Evolutionary conservation across 2,797 vertebrate species (phyloP).

Genomic region (Enteromius treurensis): DNA sequence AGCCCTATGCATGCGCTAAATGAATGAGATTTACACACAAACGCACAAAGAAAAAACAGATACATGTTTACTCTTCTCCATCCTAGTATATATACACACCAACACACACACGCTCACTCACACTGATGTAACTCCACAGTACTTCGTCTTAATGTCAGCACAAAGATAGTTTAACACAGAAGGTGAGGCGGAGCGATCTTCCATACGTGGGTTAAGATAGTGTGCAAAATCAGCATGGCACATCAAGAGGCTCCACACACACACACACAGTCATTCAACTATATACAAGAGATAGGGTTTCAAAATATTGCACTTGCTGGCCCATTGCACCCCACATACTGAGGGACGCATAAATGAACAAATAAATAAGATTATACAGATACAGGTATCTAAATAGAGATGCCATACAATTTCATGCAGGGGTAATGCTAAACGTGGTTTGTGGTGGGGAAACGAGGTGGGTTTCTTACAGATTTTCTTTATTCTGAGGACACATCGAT

Average conservation of each 20-base stretch:
- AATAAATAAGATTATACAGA: slow-evolving; percentile 56
- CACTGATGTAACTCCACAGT: slow-evolving; percentile 5
- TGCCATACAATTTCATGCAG: slow-evolving; percentile 59
- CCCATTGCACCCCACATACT: slow-evolving; percentile 61
- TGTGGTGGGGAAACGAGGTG: slow-evolving; percentile 2
- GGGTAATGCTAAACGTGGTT: slow-evolving; percentile 43
- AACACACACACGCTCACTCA: slow-evolving; percentile 2
- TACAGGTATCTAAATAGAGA: slow-evolving; percentile 56
- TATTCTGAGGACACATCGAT: slow-evolving; percentile 27
- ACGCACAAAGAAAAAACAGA: slow-evolving; percentile 25
- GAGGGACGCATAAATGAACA: slow-evolving; percentile 60
- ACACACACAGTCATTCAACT: slow-evolving; percentile 42
- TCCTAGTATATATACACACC: slow-evolving; percentile 22
- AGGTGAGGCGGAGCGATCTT: not conserved
- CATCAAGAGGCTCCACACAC: slow-evolving; percentile 29
- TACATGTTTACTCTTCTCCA: slow-evolving; percentile 25
- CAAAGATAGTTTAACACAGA: slow-evolving; percentile 9
- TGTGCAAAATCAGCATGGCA: slow-evolving; percentile 49
- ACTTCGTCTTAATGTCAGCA: slow-evolving; percentile 35
- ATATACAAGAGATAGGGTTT: slow-evolving; percentile 63
- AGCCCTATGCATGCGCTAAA: slow-evolving; percentile 40
- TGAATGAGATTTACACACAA: slow-evolving; percentile 3
- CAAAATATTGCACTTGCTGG: slow-evolving; percentile 67
- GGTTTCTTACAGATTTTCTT: not conserved
- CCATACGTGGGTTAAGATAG: not conserved